Evolutionary conservation across 2,113 vertebrate genomes (phyloP).

Genomic region (Nannobrachium achirus): DNA sequence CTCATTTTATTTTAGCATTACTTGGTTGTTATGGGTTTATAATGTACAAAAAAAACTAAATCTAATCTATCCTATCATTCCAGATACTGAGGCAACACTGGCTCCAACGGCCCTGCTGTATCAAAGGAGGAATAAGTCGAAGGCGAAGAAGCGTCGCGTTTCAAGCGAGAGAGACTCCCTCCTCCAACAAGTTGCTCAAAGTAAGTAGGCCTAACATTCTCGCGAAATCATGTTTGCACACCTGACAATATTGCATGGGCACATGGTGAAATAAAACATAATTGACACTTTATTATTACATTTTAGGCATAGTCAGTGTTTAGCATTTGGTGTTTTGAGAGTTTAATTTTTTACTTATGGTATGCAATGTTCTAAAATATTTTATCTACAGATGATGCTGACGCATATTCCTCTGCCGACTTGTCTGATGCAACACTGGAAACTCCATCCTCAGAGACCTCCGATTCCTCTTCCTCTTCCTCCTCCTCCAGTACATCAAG

Average conservation of each 20-base stretch:
- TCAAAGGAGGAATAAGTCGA: too few relatives aligned
- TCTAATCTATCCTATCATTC: too few relatives aligned
- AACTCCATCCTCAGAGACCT: too few relatives aligned
- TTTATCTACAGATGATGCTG: not conserved
- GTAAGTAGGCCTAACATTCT: conserved; percentile 4
- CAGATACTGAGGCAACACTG: too few relatives aligned
- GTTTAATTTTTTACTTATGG: not conserved
- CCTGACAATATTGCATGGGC: not conserved
- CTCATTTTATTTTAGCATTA: not conserved
- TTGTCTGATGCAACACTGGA: too few relatives aligned
- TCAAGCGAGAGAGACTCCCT: conserved; percentile 3
- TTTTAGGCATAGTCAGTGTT: not conserved
- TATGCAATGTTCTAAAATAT: not conserved
- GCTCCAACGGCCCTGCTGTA: too few relatives aligned
- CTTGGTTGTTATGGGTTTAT: not conserved
- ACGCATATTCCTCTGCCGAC: not conserved
- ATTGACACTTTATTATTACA: not conserved
- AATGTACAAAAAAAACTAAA: not conserved
- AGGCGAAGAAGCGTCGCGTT: too few relatives aligned
- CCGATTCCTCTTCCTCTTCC: not conserved
- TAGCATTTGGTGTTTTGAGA: not conserved
- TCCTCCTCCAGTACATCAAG: not conserved
- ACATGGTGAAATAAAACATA: not conserved
- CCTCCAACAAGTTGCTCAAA: not conserved
- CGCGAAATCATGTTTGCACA: not conserved